phyloP scores from a whole-genome alignment of 2,888 invertebrate genomes.

The Lomographa bimaculata region DNA sequence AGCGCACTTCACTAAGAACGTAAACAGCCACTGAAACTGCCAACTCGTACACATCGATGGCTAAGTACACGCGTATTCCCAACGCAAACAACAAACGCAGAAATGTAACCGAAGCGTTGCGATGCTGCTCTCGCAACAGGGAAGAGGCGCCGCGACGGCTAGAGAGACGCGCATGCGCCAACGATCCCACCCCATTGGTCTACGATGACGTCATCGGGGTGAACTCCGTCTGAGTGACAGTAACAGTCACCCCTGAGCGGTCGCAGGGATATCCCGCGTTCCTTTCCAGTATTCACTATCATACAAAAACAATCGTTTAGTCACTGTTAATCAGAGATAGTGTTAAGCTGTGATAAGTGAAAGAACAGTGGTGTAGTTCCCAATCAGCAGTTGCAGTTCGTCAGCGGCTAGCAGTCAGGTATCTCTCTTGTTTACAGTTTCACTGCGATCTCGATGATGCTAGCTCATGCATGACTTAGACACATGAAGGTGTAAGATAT shows the following conservation, averaged over 20 bases:
- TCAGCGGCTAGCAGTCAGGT: slow-evolving; percentile 25
- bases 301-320: slow-evolving; percentile 66
- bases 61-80: slow-evolving; percentile 29
- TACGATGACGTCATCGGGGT: slow-evolving; percentile 82
- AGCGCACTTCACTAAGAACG: slow-evolving; percentile 62
- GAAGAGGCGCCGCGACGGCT: slow-evolving; percentile 76
- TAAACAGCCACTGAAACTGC: slow-evolving; percentile 52
- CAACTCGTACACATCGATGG: slow-evolving; percentile 49
- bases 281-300: slow-evolving; percentile 34
- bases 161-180: slow-evolving; percentile 69
- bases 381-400: slow-evolving; percentile 35
- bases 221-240: slow-evolving; percentile 76
- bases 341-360: slow-evolving; percentile 50
- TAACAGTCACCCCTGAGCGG: slow-evolving; percentile 78
- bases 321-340: slow-evolving; percentile 47
- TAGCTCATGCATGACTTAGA: slow-evolving; percentile 53
- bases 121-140: slow-evolving; percentile 42
- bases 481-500: slow-evolving; percentile 21
- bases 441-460: slow-evolving; percentile 57
- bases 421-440: slow-evolving; percentile 61
- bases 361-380: slow-evolving; percentile 35
- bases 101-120: slow-evolving; percentile 56
- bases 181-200: slow-evolving; percentile 74
- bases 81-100: slow-evolving; percentile 50
- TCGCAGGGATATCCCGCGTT: slow-evolving; percentile 61